These are phyloP conservation scores for Corvus cornix DNA, from an alignment of 2,113 vertebrate genomes.

Conservation along the genomic window DNA sequence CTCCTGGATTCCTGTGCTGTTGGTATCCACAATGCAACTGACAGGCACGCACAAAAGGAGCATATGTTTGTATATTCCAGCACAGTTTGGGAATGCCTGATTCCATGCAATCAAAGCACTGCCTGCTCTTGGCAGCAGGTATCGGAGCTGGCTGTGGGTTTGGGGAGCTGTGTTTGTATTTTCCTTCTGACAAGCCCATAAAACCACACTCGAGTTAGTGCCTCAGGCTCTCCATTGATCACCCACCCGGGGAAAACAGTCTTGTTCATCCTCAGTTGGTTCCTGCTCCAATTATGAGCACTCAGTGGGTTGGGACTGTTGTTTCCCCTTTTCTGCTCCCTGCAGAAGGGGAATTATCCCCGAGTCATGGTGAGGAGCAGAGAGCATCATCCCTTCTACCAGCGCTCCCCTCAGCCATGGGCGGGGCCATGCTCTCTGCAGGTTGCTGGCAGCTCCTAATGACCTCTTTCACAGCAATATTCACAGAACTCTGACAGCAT, in stretches of 20 bases:
- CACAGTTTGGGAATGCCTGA: neutral
- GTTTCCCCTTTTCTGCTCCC: neutral
- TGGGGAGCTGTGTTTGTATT: neutral
- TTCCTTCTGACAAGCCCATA: neutral
- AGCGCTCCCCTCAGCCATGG: neutral
- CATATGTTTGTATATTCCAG: neutral
- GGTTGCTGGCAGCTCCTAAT: neutral
- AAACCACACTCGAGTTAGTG: neutral
- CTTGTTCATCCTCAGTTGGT: neutral
- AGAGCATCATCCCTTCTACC: neutral
- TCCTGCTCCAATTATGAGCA: neutral
- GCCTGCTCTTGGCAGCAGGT: neutral
- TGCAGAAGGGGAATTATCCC: neutral
- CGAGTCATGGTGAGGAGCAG: rapidly evolving
- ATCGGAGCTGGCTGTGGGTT: neutral
- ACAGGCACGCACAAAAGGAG: neutral
- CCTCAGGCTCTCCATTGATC: neutral
- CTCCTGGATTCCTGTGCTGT: neutral
- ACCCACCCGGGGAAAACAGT: neutral
- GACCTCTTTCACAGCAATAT: neutral
- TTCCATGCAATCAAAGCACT: neutral
- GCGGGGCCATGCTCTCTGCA: neutral
- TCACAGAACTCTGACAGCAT: neutral
- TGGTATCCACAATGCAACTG: neutral
- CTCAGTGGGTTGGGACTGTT: neutral